phyloP scores from a whole-genome alignment of 2,888 invertebrate species.

The Acronicta psi region DNA sequence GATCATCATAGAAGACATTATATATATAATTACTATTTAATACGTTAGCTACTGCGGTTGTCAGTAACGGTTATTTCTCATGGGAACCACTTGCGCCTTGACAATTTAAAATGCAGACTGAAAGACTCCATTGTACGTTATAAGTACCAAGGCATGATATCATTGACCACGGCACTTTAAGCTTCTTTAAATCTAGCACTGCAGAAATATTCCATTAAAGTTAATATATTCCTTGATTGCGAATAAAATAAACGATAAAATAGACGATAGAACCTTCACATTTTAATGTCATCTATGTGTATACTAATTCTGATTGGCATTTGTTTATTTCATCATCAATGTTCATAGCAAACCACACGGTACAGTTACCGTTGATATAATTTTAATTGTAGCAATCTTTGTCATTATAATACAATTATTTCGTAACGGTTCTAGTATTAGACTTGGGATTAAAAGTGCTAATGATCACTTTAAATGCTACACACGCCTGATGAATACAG shows the following conservation, averaged over 20 bases:
- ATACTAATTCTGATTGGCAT: background rate
- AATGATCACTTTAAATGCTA: constrained; percentile 1
- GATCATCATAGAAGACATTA: constrained; percentile 14
- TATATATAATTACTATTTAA: constrained; percentile 31
- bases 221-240: constrained; percentile 8
- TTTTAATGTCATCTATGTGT: constrained; percentile 9
- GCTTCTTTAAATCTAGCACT: background rate
- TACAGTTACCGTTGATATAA: constrained; percentile 35
- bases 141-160: background rate
- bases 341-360: constrained; percentile 11
- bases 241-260: too few relatives aligned
- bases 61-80: constrained; percentile 22
- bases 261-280: constrained; percentile 21
- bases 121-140: constrained; percentile 2
- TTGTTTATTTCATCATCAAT: constrained; percentile 24
- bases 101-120: constrained; percentile 6
- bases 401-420: constrained; percentile 36
- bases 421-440: constrained; percentile 10
- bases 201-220: background rate
- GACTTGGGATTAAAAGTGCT: constrained; percentile 12
- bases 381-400: constrained; percentile 45
- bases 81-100: constrained; percentile 7
- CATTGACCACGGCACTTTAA: background rate
- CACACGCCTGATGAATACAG: background rate
- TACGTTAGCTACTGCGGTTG: constrained; percentile 8